Conservation (phyloP, 1,140 invertebrate genomes). For the Papilio machaon region DNA sequence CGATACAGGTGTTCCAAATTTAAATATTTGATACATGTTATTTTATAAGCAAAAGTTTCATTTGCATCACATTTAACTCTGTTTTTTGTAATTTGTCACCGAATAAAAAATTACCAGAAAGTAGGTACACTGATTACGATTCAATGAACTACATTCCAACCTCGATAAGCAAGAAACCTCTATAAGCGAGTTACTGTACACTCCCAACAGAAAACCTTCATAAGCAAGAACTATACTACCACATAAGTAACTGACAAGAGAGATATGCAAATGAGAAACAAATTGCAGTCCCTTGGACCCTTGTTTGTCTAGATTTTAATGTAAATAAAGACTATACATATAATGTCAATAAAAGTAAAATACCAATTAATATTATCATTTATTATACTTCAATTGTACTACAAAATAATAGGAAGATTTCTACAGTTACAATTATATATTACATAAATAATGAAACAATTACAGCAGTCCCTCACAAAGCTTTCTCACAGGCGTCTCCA, state of each 20-base stretch:
- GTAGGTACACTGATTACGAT: too few relatives aligned
- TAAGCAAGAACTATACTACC: too few relatives aligned
- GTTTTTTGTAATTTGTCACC: too few relatives aligned
- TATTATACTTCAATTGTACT: slow-evolving; percentile 81
- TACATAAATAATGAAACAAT: slow-evolving; percentile 80
- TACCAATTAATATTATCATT: slow-evolving; percentile 73
- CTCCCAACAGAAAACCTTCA: too few relatives aligned
- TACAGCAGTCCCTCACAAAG: slow-evolving; percentile 67
- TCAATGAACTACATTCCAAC: too few relatives aligned
- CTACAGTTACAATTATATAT: slow-evolving; percentile 77
- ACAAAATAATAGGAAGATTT: slow-evolving; percentile 82
- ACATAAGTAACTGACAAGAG: too few relatives aligned
- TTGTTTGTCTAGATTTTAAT: neutral
- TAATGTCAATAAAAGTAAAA: slow-evolving; percentile 48
- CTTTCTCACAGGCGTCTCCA: slow-evolving; percentile 56
- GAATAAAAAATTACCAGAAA: too few relatives aligned
- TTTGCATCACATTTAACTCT: neutral
- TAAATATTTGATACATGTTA: slow-evolving; percentile 61
- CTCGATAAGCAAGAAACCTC: too few relatives aligned
- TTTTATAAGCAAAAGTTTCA: slow-evolving; percentile 14
- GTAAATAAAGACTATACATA: neutral
- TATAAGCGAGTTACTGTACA: too few relatives aligned
- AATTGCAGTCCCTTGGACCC: neutral
- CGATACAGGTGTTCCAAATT: slow-evolving; percentile 73
- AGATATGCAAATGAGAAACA: neutral